These are phyloP conservation scores for Tipula vernalis DNA, from an alignment of 2,888 invertebrate species.

Conservation along the genomic window DNA sequence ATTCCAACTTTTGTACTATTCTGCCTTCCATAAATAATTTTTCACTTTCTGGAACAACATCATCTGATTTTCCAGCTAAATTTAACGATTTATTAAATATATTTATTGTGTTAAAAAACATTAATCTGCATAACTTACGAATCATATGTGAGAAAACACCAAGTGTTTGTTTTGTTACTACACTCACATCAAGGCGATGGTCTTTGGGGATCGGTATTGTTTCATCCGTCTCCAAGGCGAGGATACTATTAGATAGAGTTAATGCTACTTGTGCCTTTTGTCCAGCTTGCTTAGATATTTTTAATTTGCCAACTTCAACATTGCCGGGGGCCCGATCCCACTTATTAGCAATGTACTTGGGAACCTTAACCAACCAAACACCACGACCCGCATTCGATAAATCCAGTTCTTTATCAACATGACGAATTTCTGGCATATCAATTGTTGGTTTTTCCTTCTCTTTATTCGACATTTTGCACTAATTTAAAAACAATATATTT, in stretches of 20 bases:
- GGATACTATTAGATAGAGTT: constrained; percentile 65
- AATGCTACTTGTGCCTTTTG: constrained; percentile 81
- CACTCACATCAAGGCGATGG: constrained; percentile 82
- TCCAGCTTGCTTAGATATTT: constrained; percentile 67
- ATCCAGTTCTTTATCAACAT: constrained; percentile 71
- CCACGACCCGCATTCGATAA: constrained; percentile 79
- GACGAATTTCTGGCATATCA: constrained; percentile 22
- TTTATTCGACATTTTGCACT: background rate
- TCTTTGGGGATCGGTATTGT: constrained; percentile 80
- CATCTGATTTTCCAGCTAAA: constrained; percentile 39
- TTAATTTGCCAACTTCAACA: constrained; percentile 86
- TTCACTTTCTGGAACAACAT: constrained; percentile 63
- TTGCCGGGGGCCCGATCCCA: constrained; percentile 88
- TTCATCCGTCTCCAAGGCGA: constrained; percentile 65
- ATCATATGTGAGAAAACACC: constrained; percentile 82
- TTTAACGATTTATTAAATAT: background rate
- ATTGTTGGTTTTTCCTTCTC: background rate
- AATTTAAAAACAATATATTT: background rate
- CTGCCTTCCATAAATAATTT: constrained; percentile 85
- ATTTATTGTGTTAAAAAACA: background rate
- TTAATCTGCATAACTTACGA: constrained; percentile 41
- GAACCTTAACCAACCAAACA: constrained; percentile 93
- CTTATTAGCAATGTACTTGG: constrained; percentile 89
- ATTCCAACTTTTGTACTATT: constrained; percentile 93
- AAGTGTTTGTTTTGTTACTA: constrained; percentile 79